Evolutionary conservation across 2,113 vertebrate species (phyloP).

Genomic region (Marmota monax): DNA sequence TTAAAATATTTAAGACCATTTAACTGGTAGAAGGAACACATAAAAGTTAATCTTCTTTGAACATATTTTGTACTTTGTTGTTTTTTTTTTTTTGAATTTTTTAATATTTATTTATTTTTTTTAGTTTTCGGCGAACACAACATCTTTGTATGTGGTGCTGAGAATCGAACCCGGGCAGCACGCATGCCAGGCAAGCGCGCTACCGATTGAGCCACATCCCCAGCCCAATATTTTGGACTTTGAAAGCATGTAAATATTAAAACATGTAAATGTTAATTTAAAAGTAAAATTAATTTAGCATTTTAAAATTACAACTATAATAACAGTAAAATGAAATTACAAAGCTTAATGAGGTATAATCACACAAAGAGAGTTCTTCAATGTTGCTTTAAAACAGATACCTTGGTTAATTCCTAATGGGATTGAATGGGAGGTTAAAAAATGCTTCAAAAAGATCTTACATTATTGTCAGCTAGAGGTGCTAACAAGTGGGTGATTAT

Average conservation of each 20-base stretch:
- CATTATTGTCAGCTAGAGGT: neutral
- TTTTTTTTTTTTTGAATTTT: too few species aligned
- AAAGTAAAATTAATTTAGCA: neutral
- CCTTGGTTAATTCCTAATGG: neutral
- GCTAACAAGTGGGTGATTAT: neutral
- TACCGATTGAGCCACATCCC: too few species aligned
- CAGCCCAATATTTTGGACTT: neutral
- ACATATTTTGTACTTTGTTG: neutral
- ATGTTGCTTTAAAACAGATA: conserved; percentile 7
- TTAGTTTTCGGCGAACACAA: too few species aligned
- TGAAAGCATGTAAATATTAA: conserved; percentile 1
- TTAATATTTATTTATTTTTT: too few species aligned
- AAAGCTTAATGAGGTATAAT: neutral
- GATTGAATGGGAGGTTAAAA: neutral
- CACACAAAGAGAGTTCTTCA: neutral
- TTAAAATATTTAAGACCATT: neutral
- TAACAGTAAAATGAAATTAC: conserved; percentile 17
- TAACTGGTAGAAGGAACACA: neutral
- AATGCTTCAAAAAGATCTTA: neutral
- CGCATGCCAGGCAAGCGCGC: too few species aligned
- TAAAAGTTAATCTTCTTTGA: conserved; percentile 23
- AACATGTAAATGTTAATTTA: neutral
- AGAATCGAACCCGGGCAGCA: too few species aligned
- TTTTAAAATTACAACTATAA: neutral
- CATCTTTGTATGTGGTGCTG: too few species aligned